phyloP scores from a whole-genome alignment of 2,888 invertebrate species.

The Machimus rusticus region DNA sequence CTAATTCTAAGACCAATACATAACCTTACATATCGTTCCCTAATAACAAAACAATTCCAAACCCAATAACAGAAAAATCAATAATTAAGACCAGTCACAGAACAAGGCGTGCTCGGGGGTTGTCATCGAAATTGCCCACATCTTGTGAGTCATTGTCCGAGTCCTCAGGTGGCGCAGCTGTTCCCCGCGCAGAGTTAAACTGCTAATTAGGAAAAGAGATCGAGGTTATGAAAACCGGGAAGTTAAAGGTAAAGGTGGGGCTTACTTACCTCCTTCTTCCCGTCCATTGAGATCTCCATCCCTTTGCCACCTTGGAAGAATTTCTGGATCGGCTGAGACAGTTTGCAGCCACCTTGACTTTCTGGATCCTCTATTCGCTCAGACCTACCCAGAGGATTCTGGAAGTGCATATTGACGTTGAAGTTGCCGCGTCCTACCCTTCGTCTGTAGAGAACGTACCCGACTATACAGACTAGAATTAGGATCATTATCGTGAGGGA shows the following conservation, averaged over 20 bases:
- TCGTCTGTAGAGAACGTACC: constrained; percentile 57
- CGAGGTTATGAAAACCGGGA: no score
- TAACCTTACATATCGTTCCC: background rate
- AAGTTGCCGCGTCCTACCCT: constrained; percentile 65
- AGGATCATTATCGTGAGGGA: constrained; percentile 48
- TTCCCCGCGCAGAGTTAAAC: background rate
- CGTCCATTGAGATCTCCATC: constrained; percentile 55
- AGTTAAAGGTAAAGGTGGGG: no score
- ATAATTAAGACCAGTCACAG: constrained; percentile 50
- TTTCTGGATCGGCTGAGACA: constrained; percentile 52
- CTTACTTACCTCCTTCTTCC: constrained; percentile 44
- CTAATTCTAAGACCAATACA: background rate
- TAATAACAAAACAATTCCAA: background rate
- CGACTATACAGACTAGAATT: constrained; percentile 50
- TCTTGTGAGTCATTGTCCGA: constrained; percentile 52
- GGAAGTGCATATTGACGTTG: constrained; percentile 62
- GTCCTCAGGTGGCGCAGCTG: constrained; percentile 45
- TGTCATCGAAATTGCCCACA: constrained; percentile 55
- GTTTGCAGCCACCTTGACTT: background rate
- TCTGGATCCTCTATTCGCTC: constrained; percentile 42
- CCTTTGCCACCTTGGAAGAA: constrained; percentile 52
- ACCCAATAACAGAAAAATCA: background rate
- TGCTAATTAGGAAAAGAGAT: background rate
- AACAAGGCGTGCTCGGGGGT: constrained; percentile 57
- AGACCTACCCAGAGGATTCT: constrained; percentile 60